Evolutionary conservation across 2,888 invertebrate species (phyloP).

Genomic region (Athalia circularis): DNA sequence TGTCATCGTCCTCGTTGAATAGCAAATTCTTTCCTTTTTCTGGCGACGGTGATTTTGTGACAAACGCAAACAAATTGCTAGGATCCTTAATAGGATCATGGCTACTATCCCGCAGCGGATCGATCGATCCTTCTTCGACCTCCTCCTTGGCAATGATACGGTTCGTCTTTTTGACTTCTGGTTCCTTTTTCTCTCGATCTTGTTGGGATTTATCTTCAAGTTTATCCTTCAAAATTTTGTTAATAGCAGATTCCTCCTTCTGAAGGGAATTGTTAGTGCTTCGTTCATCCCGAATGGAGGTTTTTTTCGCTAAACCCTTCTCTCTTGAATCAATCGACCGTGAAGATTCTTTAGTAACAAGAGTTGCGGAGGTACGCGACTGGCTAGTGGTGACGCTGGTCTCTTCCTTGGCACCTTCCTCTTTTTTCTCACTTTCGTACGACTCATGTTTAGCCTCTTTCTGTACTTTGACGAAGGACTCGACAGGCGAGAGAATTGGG

Average conservation of each 20-base stretch:
- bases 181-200: not conserved
- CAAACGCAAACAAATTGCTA: slow-evolving; percentile 70
- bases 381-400: not conserved
- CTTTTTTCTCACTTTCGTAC: slow-evolving; percentile 10
- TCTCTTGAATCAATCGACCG: slow-evolving; percentile 5
- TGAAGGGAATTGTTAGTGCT: not conserved
- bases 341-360: slow-evolving; percentile 25
- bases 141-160: not conserved
- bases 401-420: slow-evolving; percentile 44
- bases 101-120: slow-evolving; percentile 66
- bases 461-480: slow-evolving; percentile 46
- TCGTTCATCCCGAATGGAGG: not conserved
- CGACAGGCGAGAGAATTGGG: slow-evolving; percentile 69
- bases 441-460: slow-evolving; percentile 8
- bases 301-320: not conserved
- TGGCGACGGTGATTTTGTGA: slow-evolving; percentile 71
- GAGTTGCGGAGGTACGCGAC: slow-evolving; percentile 19
- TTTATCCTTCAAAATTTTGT: not conserved
- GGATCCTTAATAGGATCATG: slow-evolving; percentile 70
- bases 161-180: not conserved
- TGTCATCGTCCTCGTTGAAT: slow-evolving; percentile 67
- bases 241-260: not conserved
- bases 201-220: not conserved
- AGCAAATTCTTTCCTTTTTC: slow-evolving; percentile 65
- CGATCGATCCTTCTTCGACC: slow-evolving; percentile 52